Conservation (phyloP, 1,140 invertebrate genomes). For the Brachionus koreanus region DNA sequence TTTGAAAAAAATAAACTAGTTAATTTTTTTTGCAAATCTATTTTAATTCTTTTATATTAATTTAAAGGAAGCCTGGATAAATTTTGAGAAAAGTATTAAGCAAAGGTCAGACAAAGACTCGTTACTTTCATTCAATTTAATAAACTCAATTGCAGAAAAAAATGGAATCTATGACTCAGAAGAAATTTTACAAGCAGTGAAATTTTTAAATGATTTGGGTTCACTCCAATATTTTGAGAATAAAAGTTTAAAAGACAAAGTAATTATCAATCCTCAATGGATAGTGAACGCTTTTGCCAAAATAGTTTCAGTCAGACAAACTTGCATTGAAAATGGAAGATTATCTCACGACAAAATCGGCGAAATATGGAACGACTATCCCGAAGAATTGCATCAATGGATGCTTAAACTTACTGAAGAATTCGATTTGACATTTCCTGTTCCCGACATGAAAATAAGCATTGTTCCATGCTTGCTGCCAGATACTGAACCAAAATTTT, state of each 20-base stretch:
- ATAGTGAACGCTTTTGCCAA: conserved; percentile 58
- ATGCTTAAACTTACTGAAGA: conserved; percentile 55
- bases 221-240: conserved; percentile 57
- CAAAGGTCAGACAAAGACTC: not conserved
- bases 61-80: conserved; percentile 52
- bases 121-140: not conserved
- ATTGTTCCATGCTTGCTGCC: conserved; percentile 56
- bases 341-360: conserved; percentile 50
- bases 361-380: conserved; percentile 50
- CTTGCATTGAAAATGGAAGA: conserved; percentile 54
- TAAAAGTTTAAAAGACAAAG: conserved; percentile 50
- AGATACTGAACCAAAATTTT: conserved; percentile 48
- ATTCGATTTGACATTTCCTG: conserved; percentile 55
- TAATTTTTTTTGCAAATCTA: too few species aligned
- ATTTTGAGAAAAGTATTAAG: conserved; percentile 49
- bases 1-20: too few species aligned
- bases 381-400: conserved; percentile 53
- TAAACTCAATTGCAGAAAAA: conserved; percentile 11
- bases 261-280: conserved; percentile 58
- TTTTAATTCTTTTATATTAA: too few species aligned
- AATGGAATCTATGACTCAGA: conserved; percentile 7
- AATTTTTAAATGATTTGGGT: conserved; percentile 56
- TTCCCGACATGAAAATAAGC: conserved; percentile 47
- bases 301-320: conserved; percentile 54
- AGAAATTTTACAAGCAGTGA: conserved; percentile 52